Evolutionary conservation across 2,113 vertebrate genomes (phyloP).

Genomic region (Callipepla squamata): DNA sequence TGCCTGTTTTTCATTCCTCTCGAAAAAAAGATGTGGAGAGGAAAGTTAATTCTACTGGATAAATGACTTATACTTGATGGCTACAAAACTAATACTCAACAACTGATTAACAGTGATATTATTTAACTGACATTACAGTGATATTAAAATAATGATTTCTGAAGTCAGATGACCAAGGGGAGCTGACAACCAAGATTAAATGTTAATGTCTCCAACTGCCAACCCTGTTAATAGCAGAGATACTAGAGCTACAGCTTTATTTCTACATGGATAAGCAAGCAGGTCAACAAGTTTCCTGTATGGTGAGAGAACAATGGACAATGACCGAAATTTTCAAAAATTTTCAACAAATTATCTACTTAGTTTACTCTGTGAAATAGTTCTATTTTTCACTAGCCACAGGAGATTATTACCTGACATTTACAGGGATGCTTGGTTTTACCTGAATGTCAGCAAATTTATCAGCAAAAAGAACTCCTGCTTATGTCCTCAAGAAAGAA

Average conservation of each 20-base stretch:
- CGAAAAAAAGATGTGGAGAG: neutral
- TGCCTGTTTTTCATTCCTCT: neutral
- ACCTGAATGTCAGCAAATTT: neutral
- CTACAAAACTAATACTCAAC: neutral
- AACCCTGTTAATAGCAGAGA: neutral
- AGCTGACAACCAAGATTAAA: constrained; percentile 10
- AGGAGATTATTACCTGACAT: neutral
- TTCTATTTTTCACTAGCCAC: neutral
- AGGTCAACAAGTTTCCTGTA: neutral
- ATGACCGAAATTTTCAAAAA: neutral
- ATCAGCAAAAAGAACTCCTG: neutral
- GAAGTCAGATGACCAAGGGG: neutral
- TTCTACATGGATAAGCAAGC: neutral
- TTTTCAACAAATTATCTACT: neutral
- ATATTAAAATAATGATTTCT: constrained; percentile 4
- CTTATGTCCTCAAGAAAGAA: neutral
- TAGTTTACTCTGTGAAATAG: neutral
- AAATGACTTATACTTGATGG: neutral
- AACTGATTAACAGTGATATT: neutral
- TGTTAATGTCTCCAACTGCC: neutral
- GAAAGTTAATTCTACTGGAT: neutral
- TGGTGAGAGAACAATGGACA: neutral
- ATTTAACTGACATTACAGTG: neutral
- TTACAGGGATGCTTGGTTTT: neutral
- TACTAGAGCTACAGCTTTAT: neutral